Evolutionary conservation across 1,140 invertebrate species (phyloP).

Genomic region (silkworm (Bombyx mori)): DNA sequence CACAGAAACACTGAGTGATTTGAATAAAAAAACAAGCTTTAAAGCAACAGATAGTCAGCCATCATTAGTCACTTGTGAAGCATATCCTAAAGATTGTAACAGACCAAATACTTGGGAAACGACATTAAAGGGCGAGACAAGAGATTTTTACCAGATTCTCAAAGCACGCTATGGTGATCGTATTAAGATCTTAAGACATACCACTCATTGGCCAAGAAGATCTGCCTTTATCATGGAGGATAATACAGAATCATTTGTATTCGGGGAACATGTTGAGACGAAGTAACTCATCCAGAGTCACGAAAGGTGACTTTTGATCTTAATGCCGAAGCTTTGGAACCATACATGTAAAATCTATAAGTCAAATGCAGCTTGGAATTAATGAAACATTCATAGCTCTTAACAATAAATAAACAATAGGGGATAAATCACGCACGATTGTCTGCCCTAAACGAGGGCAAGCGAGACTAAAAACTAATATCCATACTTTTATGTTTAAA

Average conservation of each 20-base stretch:
- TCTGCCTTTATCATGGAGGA: neutral
- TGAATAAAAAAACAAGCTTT: neutral
- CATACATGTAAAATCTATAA: too few species aligned
- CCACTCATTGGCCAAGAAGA: slow-evolving; percentile 33
- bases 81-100: slow-evolving; percentile 35
- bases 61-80: slow-evolving; percentile 8
- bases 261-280: slow-evolving; percentile 17
- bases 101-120: slow-evolving; percentile 48
- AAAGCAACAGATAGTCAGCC: neutral
- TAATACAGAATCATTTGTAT: slow-evolving; percentile 15
- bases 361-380: too few species aligned
- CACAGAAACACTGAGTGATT: neutral
- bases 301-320: too few species aligned
- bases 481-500: too few species aligned
- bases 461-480: too few species aligned
- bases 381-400: too few species aligned
- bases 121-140: slow-evolving; percentile 44
- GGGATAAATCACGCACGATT: too few species aligned
- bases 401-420: too few species aligned
- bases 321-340: too few species aligned
- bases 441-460: too few species aligned
- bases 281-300: too few species aligned
- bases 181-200: slow-evolving; percentile 27
- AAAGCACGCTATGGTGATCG: slow-evolving; percentile 34
- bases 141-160: slow-evolving; percentile 51